phyloP scores from a whole-genome alignment of 2,888 invertebrate genomes.

The Drosophila kuntzei region DNA sequence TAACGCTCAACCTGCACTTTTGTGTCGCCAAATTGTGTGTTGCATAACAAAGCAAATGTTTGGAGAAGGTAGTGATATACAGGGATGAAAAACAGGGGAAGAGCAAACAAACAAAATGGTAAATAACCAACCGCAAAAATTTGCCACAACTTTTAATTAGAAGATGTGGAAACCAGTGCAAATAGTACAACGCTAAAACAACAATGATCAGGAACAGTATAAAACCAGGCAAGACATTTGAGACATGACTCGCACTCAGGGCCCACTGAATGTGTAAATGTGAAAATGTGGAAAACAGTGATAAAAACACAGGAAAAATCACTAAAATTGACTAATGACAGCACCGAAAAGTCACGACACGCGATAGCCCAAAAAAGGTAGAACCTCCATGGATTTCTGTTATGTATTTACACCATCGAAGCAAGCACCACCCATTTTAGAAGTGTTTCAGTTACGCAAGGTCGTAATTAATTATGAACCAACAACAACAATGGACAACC shows the following conservation, averaged over 20 bases:
- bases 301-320: slow-evolving; percentile 26
- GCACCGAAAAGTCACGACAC: slow-evolving; percentile 16
- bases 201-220: slow-evolving; percentile 5
- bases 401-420: background rate
- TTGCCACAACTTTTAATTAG: slow-evolving; percentile 69
- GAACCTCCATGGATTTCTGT: background rate
- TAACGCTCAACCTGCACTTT: slow-evolving; percentile 32
- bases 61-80: background rate
- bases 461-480: slow-evolving; percentile 60
- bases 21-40: slow-evolving; percentile 33
- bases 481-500: slow-evolving; percentile 14
- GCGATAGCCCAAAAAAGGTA: background rate
- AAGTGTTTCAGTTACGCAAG: slow-evolving; percentile 11
- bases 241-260: background rate
- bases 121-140: slow-evolving; percentile 53
- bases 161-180: slow-evolving; percentile 36
- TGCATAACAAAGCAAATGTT: slow-evolving; percentile 33
- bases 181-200: slow-evolving; percentile 21
- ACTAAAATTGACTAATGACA: slow-evolving; percentile 53
- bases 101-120: slow-evolving; percentile 34
- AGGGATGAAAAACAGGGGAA: background rate
- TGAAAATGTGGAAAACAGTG: slow-evolving; percentile 28
- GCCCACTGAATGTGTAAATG: slow-evolving; percentile 5
- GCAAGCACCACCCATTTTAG: background rate
- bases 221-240: slow-evolving; percentile 18